Conservation (phyloP, 2,888 invertebrate genomes). For the Strigamia crassipes region DNA sequence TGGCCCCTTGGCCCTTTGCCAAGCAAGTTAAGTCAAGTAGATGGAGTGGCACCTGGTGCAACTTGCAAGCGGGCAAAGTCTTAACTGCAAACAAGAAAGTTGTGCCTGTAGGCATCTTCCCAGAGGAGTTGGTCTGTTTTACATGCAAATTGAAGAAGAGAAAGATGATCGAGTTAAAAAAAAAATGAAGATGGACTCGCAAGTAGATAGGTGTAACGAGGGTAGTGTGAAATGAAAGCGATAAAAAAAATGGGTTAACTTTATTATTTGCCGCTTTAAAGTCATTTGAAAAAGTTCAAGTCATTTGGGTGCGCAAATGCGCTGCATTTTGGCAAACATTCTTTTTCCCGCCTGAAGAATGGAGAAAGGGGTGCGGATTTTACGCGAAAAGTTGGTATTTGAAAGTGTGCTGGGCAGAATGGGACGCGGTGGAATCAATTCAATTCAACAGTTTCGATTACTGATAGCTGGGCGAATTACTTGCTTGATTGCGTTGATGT, state of each 20-base stretch:
- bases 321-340: not conserved
- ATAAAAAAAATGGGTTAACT: not conserved
- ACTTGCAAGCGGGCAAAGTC: slow-evolving; percentile 8
- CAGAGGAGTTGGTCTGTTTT: slow-evolving; percentile 29
- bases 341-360: not conserved
- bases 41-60: slow-evolving; percentile 24
- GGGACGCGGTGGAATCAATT: not conserved
- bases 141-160: slow-evolving; percentile 34
- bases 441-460: not conserved
- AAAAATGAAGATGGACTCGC: slow-evolving; percentile 33
- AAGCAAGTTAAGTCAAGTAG: not conserved
- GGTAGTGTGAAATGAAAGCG: slow-evolving; percentile 7
- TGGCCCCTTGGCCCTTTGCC: slow-evolving; percentile 12
- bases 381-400: not conserved
- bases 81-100: slow-evolving; percentile 37
- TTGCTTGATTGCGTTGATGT: not conserved
- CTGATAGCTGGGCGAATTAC: not conserved
- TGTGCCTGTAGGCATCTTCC: slow-evolving; percentile 34
- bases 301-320: not conserved
- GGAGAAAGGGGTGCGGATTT: not conserved
- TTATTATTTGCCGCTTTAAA: slow-evolving; percentile 7
- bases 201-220: not conserved
- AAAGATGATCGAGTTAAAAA: slow-evolving; percentile 34
- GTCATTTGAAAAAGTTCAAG: slow-evolving; percentile 7
- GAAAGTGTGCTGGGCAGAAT: not conserved